Percentiles rank a stretch among this genome's conserved stretches.
Evolutionary conservation across 2,797 vertebrate genomes (phyloP).

Genomic region (Echeneis naucrates): DNA sequence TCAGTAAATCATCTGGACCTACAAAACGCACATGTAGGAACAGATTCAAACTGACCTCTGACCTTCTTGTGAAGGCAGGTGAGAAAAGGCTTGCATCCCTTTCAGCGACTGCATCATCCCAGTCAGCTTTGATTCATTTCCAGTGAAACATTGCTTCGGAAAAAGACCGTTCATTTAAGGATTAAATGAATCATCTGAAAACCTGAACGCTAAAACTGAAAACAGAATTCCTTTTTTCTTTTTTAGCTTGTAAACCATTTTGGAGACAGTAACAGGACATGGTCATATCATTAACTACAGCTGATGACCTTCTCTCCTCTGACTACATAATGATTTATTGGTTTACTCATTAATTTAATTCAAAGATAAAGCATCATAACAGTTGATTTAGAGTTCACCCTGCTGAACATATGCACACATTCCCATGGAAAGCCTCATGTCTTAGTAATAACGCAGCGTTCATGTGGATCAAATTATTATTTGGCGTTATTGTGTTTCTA

Average conservation of each 20-base stretch:
- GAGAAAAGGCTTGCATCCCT: too few species aligned
- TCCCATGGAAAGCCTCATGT: background rate
- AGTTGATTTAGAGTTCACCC: background rate
- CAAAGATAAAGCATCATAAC: background rate
- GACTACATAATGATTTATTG: background rate
- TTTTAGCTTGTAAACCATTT: background rate
- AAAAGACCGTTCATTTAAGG: background rate
- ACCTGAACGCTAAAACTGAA: too few species aligned
- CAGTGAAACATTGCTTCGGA: background rate
- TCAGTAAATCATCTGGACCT: constrained; percentile 32
- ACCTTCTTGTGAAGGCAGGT: constrained; percentile 1
- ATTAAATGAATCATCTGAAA: background rate
- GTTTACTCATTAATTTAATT: background rate
- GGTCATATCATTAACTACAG: background rate
- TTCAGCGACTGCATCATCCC: background rate
- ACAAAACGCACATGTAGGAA: constrained; percentile 17
- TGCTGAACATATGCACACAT: background rate
- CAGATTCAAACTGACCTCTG: constrained; percentile 16
- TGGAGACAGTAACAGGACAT: background rate
- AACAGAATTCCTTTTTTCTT: background rate
- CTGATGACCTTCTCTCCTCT: too few species aligned
- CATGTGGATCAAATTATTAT: background rate
- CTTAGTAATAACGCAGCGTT: too few species aligned
- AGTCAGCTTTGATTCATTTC: background rate
- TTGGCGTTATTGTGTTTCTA: background rate